Percentiles rank a stretch among this genome's conserved stretches.
Evolutionary conservation across 2,888 invertebrate species (phyloP).

Genomic region (Peribatodes rhomboidaria): DNA sequence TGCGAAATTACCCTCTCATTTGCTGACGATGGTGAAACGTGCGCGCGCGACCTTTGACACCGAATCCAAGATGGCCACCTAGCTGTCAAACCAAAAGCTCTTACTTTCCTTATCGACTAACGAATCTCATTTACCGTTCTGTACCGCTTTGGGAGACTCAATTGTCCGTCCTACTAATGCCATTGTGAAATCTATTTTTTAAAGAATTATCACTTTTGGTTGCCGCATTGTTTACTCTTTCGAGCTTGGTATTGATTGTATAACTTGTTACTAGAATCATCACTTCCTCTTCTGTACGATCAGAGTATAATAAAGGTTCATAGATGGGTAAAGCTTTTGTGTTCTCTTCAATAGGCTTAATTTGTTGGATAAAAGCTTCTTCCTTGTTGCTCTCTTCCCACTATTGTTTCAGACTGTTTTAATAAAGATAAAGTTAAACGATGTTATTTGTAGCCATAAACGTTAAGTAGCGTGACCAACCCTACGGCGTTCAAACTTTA

Average conservation of each 20-base stretch:
- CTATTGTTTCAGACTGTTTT: conserved; percentile 45
- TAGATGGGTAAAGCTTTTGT: conserved; percentile 5
- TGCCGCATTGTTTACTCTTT: conserved; percentile 54
- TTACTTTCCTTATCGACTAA: conserved; percentile 78
- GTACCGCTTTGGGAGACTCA: conserved; percentile 59
- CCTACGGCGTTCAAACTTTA: conserved; percentile 25
- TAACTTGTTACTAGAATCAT: conserved; percentile 44
- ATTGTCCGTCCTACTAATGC: conserved; percentile 63
- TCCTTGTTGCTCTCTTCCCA: conserved; percentile 51
- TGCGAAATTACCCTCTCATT: conserved; percentile 72
- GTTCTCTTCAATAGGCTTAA: conserved; percentile 28
- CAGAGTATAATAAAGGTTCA: not conserved
- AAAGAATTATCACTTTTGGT: conserved; percentile 63
- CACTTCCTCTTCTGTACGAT: conserved; percentile 32
- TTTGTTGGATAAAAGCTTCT: conserved; percentile 40
- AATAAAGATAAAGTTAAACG: conserved; percentile 35
- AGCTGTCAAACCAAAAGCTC: conserved; percentile 78
- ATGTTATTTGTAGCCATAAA: conserved; percentile 65
- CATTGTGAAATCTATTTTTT: conserved; percentile 62
- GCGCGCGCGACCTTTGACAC: conserved; percentile 77
- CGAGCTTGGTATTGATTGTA: conserved; percentile 49
- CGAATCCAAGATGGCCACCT: conserved; percentile 74
- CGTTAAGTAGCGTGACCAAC: conserved; percentile 63
- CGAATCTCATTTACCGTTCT: conserved; percentile 69
- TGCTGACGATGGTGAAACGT: conserved; percentile 71